Base-by-base conservation (phyloP, 2,797 vertebrate genomes). In the Bovichtus diacanthus region DNA sequence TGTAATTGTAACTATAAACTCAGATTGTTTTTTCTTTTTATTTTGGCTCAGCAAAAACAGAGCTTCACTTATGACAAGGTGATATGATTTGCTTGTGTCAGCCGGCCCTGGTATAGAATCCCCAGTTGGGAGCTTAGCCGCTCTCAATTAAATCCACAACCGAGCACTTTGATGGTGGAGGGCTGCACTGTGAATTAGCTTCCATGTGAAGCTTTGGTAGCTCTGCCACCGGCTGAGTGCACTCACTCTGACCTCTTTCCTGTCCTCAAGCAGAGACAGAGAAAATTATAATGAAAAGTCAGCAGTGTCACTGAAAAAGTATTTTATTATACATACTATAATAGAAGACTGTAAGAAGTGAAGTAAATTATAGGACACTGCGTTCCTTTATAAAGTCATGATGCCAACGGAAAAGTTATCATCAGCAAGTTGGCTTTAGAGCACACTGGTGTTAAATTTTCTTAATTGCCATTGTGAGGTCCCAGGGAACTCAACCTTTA, bases 141-240 rank as follows among this genome's bases (percentile, higher is more conserved):
- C 77, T 91, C 87, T 92, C 90, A 92, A 92, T 93, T 92, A 92
- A 90, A 92, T 85, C 88, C 87, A 88, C 82, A 85, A 85, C 84
- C 60, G 81, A 90, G 87, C 74, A 80, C 88, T 87, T 90, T 88
- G 90, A 92, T 89, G 87, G 86, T 72, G 76, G 74, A 83, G 87
- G 80, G 81, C 82, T 76, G 81, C 63, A 9, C 88, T 78, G 73
- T 89, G 90, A 91, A 90, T 91, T 83, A 88, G 90, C 80, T 73
- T 87, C 82, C 55, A 66, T 85, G 84, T 88, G 88, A 83, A 74
- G 85, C 84, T 88, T 88, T 81, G 87, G 83, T 82, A 75, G 87
- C 87, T 70, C 63, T 27, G 85, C 85, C 85, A 84, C 81, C 27
- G 70, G 86, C 91, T 85, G 76, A 87, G 78, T 89, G 93, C 83